Evolutionary conservation across 2,797 vertebrate species (phyloP), one percentile per base, ranked within the genome.

Genomic region (Coluber constrictor): DNA sequence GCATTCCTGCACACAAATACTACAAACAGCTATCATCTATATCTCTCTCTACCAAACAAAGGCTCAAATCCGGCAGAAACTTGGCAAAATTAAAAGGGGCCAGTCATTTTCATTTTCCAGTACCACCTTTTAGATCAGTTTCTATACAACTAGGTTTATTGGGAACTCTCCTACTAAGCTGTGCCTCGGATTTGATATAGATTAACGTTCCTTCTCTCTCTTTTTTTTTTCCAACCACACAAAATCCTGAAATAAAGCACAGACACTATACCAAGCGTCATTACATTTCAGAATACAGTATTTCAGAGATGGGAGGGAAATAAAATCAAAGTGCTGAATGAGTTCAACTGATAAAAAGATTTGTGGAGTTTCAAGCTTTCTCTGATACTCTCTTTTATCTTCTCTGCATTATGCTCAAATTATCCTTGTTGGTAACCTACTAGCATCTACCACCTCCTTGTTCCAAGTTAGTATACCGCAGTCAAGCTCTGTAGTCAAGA

Each of bases 1-100:
- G 91, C 94, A 70, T 96, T 95, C 94, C 94, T 96, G 94, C 96
- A 96, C 79, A 95, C 92, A 96, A 90, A 89, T 95, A 95, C 43
- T 8, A 51, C 43, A 54, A 32, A 37, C 32, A 32, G 37, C n/a
- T 32, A 23, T n/a, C 51, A 27, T 23, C 43, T 27, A 12, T 55
- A 37, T 54, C 20, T 25, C 47, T 16, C 25, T 37, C 18, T 55
- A 6, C 15, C 59, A 18, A 7, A 13, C 54, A 74, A 54, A 32
- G 5, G 47, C 57, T 61, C 88, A 47, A 47, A 89, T 29, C 55
- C 90, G 32, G 70, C 51, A 47, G 54, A 23, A 61, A 86, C 61
- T 29, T 60, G 47, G 63, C 59, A 63, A 1, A 0, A 83, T 83
- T 12, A 83, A 47, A 12, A 25, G 43, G 79, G 43, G 20, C 4